A percentile compares a stretch with the other conserved stretches of the same genome.
phyloP scores from a whole-genome alignment of 2,797 vertebrate genomes.

The Rhinella marina region DNA sequence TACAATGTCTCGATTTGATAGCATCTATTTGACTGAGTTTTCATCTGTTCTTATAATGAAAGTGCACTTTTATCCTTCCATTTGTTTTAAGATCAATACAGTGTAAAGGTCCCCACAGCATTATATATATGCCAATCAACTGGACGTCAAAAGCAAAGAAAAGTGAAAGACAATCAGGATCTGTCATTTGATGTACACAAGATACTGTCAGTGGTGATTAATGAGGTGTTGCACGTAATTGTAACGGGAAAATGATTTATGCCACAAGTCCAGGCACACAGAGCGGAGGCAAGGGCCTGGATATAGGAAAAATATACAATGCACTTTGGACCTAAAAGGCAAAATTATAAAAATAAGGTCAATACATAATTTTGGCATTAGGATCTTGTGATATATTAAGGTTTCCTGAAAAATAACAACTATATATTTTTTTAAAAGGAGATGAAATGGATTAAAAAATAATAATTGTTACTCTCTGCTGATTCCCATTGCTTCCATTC shows the following conservation, averaged over 20 bases:
- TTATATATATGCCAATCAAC: constrained; percentile 64
- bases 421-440: no score
- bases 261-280: neutral
- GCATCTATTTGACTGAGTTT: constrained; percentile 1
- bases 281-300: neutral
- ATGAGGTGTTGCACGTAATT: constrained; percentile 49
- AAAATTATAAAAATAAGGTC: neutral
- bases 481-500: no score
- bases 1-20: neutral
- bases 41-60: constrained; percentile 38
- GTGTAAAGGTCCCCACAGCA: constrained; percentile 45
- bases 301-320: neutral
- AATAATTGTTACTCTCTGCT: no score
- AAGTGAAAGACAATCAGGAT: constrained; percentile 70
- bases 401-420: no score
- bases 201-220: constrained; percentile 68
- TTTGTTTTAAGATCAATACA: constrained; percentile 49
- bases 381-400: neutral
- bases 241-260: constrained; percentile 37
- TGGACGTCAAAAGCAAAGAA: constrained; percentile 64
- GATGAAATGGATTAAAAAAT: no score
- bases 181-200: constrained; percentile 63
- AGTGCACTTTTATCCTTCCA: constrained; percentile 41
- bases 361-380: neutral
- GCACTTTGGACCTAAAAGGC: neutral